These are phyloP conservation scores for Clusia tigrina DNA, from an alignment of 2,888 invertebrate genomes.

Conservation along the genomic window DNA sequence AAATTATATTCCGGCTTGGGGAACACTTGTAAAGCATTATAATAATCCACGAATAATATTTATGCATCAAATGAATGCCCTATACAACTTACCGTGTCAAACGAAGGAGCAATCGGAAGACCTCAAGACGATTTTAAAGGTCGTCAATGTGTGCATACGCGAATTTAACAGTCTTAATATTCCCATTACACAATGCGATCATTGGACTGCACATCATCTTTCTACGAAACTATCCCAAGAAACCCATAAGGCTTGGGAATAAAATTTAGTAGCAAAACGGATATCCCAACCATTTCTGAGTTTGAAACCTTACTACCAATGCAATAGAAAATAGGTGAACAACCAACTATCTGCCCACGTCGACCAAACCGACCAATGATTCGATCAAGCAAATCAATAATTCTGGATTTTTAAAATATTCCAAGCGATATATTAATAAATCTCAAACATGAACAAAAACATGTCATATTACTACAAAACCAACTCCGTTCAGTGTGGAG, in stretches of 20 bases:
- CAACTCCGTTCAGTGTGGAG: no score
- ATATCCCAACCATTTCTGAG: constrained; percentile 6
- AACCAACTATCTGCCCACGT: no score
- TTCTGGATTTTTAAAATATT: no score
- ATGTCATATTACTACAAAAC: no score
- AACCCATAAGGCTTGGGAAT: constrained; percentile 23
- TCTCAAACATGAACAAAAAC: no score
- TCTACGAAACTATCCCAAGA: constrained; percentile 18
- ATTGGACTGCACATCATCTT: constrained; percentile 23
- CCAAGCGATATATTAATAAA: no score
- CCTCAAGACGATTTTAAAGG: constrained; percentile 11
- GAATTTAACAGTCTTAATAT: constrained; percentile 14
- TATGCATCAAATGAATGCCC: constrained; percentile 21
- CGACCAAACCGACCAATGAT: no score
- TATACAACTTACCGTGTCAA: constrained; percentile 14
- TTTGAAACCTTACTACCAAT: no score
- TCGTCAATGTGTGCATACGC: constrained; percentile 17
- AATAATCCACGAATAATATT: constrained; percentile 17
- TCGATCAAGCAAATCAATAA: no score
- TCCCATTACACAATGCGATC: constrained; percentile 12
- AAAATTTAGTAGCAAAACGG: constrained; percentile 14
- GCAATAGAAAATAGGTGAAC: no score
- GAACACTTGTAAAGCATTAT: constrained; percentile 17
- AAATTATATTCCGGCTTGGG: constrained; percentile 24
- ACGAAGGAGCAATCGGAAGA: constrained; percentile 9